These are phyloP conservation scores for Ceyx cyanopectus DNA, from an alignment of 2,113 vertebrate species.

Conservation along the genomic window DNA sequence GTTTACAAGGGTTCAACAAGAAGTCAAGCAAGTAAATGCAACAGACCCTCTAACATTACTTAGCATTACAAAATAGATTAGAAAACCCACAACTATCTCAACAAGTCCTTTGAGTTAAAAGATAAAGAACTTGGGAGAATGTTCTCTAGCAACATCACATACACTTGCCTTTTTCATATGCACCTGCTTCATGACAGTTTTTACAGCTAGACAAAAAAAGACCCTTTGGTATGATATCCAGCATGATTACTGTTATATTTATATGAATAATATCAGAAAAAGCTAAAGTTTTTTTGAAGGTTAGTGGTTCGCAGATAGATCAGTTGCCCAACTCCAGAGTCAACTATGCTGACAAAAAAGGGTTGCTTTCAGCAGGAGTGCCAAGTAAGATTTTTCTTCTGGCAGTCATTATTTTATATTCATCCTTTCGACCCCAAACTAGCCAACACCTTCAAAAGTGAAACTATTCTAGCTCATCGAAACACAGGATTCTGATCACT, in stretches of 20 bases:
- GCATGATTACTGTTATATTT: neutral
- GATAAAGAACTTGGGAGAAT: neutral
- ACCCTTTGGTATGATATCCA: fast-evolving
- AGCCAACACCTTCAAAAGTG: neutral
- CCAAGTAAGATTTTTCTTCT: neutral
- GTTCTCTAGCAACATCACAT: fast-evolving
- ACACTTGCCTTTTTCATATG: neutral
- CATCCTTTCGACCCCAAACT: neutral
- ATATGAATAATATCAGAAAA: neutral
- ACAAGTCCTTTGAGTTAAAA: neutral
- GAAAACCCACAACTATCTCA: neutral
- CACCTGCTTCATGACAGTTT: neutral
- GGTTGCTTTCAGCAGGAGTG: neutral
- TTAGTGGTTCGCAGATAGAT: neutral
- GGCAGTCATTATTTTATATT: neutral
- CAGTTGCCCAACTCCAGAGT: neutral
- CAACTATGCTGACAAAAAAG: neutral
- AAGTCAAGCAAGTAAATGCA: neutral
- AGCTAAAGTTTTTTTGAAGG: neutral
- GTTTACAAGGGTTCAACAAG: neutral
- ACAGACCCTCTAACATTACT: neutral
- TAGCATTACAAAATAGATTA: neutral
- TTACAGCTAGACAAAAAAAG: neutral
- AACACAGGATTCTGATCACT: neutral
- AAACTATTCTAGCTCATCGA: neutral